phyloP scores from a whole-genome alignment of 1,140 invertebrate genomes.

The Eufriesea mexicana region DNA sequence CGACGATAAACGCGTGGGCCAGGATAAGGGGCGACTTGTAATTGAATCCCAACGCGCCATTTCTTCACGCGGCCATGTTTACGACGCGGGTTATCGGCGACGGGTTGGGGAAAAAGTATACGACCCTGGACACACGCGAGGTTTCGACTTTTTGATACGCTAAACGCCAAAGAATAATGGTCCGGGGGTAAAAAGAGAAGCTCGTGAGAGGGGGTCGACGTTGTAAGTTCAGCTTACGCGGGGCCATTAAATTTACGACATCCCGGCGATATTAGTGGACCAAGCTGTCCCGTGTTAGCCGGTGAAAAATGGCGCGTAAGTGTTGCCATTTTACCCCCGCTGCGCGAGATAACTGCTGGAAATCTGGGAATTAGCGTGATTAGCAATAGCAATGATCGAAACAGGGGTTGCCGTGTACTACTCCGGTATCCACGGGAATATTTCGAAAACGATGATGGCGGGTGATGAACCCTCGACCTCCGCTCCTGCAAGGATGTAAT shows the following conservation, averaged over 20 bases:
- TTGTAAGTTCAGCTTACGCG: conserved; percentile 26
- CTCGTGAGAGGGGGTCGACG: background rate
- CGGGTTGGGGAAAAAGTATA: background rate
- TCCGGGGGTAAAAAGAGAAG: conserved; percentile 6
- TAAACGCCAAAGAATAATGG: conserved; percentile 27
- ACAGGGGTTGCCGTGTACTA: no score
- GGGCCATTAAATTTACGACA: conserved; percentile 49
- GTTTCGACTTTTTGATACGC: conserved; percentile 16
- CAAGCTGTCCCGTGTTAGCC: conserved; percentile 33
- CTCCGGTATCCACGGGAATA: no score
- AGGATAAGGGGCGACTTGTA: conserved; percentile 8
- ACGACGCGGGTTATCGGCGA: conserved; percentile 22
- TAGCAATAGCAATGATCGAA: background rate
- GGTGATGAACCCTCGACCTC: no score
- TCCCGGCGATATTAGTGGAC: conserved; percentile 30
- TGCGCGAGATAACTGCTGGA: background rate
- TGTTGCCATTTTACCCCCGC: background rate
- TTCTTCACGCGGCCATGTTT: conserved; percentile 7
- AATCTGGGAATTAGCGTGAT: background rate
- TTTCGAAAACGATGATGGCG: no score
- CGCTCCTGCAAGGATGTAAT: no score
- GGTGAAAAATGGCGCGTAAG: conserved; percentile 32
- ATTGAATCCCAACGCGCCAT: conserved; percentile 21
- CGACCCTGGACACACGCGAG: background rate
- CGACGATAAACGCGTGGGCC: conserved; percentile 23